Evolutionary conservation across 2,113 vertebrate species (phyloP), one percentile per base, ranked within the genome.

Genomic region (Verasper variegatus): DNA sequence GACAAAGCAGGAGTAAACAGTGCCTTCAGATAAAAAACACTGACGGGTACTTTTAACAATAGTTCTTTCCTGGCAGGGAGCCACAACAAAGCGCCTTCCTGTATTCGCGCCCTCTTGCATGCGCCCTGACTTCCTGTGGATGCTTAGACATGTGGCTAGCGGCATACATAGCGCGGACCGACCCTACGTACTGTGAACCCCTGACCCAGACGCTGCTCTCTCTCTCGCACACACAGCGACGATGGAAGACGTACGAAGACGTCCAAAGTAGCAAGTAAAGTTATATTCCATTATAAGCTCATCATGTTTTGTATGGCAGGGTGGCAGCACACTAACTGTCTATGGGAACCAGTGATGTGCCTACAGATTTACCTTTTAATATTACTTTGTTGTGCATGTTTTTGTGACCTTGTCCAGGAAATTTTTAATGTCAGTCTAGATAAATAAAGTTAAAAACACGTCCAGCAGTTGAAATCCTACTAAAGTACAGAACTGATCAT

Each of bases 1-100:
- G 84, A 88, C 84, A 84, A 88, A 92, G 87, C 89, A 66, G 80
- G 84, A 87, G 85, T 91, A 92, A 93, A 92, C 86, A 91, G 60
- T 64, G 81, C 76, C 73, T 83, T 82, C 85, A 87, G 86, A 89
- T 87, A 84, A 85, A 92, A 92, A 84, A 85, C 84, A 92, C 66
- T 27, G 82, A 73, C 73, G 69, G 74, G 84, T 81, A 85, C 83
- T 89, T 77, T 87, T 76, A 94, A 95, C 94, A 95, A 94, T 93
- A 86, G 89, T 75, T 85, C 83, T 92, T 94, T 94, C 94, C 94
- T 88, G 91, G 80, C 86, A 81, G 84, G 92, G 89, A 91, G 86
- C 66, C 55, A 85, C 91, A 90, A 94, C 92, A 94, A 93, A 94
- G 91, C 76, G 18, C 65, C 91, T 94, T 95, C 94, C 94, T 93